Evolutionary conservation across 1,140 invertebrate species (phyloP).

Genomic region (Schlechtendalia chinensis): DNA sequence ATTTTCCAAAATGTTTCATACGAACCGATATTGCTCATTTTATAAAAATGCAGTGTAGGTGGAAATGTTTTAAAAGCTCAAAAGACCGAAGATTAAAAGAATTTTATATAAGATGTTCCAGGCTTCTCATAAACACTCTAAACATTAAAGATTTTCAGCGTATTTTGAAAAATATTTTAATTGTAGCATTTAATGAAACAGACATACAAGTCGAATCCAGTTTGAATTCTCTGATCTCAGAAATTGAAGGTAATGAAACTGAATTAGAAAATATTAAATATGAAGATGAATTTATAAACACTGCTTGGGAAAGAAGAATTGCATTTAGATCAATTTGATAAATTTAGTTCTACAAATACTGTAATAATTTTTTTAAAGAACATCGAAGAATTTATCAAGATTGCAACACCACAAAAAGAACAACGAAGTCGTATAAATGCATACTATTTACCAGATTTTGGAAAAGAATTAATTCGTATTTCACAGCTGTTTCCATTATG

Average conservation of each 20-base stretch:
- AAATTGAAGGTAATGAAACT: background rate
- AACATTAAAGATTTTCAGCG: background rate
- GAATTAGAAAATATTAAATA: background rate
- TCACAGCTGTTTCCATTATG: background rate
- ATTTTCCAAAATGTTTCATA: conserved; percentile 4
- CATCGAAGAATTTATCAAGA: background rate
- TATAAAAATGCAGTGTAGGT: conserved; percentile 3
- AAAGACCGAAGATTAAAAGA: background rate
- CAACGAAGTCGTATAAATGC: background rate
- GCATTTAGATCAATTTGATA: background rate
- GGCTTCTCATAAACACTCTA: background rate
- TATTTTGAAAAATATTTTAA: background rate
- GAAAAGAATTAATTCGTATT: background rate
- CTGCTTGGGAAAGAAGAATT: background rate
- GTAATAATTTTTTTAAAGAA: background rate
- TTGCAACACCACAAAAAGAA: background rate
- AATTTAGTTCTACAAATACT: background rate
- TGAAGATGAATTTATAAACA: background rate
- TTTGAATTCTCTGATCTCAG: background rate
- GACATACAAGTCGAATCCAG: background rate
- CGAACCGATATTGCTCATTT: background rate
- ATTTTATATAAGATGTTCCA: background rate
- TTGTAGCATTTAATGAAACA: background rate
- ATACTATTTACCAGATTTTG: background rate
- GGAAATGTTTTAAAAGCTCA: background rate